Conservation (phyloP, 2,113 vertebrate species). For the Irena cyanogastra region DNA sequence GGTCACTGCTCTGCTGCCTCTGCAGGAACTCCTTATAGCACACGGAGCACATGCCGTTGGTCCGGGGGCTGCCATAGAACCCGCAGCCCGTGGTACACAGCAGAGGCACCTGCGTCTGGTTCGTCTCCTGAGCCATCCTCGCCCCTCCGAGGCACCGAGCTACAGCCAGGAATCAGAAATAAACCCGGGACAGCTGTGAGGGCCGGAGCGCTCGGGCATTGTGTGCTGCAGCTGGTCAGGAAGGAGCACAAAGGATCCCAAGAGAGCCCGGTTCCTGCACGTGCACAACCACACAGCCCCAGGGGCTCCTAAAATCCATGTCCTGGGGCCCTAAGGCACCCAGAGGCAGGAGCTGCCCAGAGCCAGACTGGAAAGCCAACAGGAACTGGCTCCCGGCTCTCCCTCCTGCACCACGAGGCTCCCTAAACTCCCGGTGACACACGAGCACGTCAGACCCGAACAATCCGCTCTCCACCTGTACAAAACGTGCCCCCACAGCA, state of each 20-base stretch:
- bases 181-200: not conserved
- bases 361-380: not conserved
- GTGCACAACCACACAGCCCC: not conserved
- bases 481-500: not conserved
- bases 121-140: constrained; percentile 90
- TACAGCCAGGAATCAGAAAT: not conserved
- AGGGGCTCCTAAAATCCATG: not conserved
- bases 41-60: constrained; percentile 89
- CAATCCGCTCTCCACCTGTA: rapidly evolving
- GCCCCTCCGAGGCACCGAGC: not conserved
- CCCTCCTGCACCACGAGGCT: not conserved
- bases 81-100: constrained; percentile 88
- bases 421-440: not conserved
- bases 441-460: rapidly evolving
- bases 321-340: not conserved
- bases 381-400: rapidly evolving
- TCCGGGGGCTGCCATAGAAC: constrained; percentile 89
- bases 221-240: not conserved
- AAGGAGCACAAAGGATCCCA: constrained; percentile 29
- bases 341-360: not conserved
- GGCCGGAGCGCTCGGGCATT: rapidly evolving
- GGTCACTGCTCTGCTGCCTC: constrained; percentile 85
- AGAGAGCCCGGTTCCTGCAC: not conserved
- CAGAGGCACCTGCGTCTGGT: constrained; percentile 89
- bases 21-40: constrained; percentile 91